Conservation (phyloP, 2,113 vertebrate genomes). For the Recurvirostra avosetta region DNA sequence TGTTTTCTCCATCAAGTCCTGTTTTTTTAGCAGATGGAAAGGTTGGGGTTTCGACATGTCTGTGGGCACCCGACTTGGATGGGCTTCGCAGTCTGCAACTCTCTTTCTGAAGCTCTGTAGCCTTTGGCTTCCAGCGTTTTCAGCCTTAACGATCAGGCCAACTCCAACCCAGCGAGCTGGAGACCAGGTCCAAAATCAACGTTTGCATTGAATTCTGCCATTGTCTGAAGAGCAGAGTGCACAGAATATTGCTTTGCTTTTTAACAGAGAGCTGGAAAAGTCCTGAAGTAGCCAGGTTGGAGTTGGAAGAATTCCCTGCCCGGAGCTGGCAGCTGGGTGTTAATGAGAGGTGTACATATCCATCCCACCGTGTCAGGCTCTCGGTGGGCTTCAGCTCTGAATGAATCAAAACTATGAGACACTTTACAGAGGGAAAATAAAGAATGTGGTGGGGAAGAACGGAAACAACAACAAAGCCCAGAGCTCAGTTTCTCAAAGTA, state of each 20-base stretch:
- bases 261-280: constrained; percentile 6
- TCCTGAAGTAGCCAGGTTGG: not conserved
- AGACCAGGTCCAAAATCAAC: constrained; percentile 48
- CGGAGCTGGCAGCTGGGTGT: not conserved
- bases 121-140: not conserved
- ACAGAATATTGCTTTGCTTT: not conserved
- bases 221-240: constrained; percentile 19
- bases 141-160: not conserved
- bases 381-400: not conserved
- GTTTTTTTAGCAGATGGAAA: not conserved
- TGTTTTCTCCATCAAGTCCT: not conserved
- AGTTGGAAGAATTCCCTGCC: not conserved
- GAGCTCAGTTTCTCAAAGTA: not conserved
- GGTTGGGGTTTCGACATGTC: not conserved
- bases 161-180: not conserved
- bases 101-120: not conserved
- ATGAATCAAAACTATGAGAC: not conserved
- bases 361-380: not conserved
- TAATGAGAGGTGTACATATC: not conserved
- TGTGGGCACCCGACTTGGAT: not conserved
- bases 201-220: constrained; percentile 43
- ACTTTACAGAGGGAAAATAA: not conserved
- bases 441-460: not conserved
- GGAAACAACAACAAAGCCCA: not conserved
- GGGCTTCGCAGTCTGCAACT: not conserved